phyloP scores from a whole-genome alignment of 2,888 invertebrate genomes.

The Caenorhabditis virilis region DNA sequence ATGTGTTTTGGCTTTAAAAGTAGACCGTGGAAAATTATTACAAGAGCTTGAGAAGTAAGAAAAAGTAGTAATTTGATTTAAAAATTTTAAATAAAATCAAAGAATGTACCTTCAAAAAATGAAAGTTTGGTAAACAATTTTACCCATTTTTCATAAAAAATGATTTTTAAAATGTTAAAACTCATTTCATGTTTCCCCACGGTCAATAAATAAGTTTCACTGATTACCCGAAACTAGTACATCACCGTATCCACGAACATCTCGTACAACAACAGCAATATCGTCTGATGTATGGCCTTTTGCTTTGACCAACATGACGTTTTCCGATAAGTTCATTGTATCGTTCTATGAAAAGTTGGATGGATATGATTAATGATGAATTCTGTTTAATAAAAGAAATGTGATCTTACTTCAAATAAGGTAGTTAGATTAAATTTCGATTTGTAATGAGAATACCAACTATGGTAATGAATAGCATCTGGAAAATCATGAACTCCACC shows the following conservation, averaged over 20 bases:
- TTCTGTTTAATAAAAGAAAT: no score
- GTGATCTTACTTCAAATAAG: slow-evolving; percentile 44
- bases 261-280: slow-evolving; percentile 59
- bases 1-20: slow-evolving; percentile 3
- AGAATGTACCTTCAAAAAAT: no score
- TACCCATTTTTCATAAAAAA: background rate
- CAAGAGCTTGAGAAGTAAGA: no score
- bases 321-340: slow-evolving; percentile 51
- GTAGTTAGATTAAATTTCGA: slow-evolving; percentile 59
- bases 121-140: no score
- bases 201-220: background rate
- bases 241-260: slow-evolving; percentile 56
- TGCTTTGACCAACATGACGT: slow-evolving; percentile 56
- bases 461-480: slow-evolving; percentile 54
- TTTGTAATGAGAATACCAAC: slow-evolving; percentile 56
- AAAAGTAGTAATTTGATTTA: no score
- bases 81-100: no score
- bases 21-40: no score
- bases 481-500: slow-evolving; percentile 55
- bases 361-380: no score
- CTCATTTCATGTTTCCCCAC: background rate
- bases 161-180: background rate
- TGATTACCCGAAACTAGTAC: slow-evolving; percentile 53
- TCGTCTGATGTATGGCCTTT: slow-evolving; percentile 67
- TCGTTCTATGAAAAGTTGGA: slow-evolving; percentile 54